These are phyloP conservation scores for Tarsius wallacei DNA, from an alignment of 2,797 vertebrate genomes.

Conservation along the genomic window DNA sequence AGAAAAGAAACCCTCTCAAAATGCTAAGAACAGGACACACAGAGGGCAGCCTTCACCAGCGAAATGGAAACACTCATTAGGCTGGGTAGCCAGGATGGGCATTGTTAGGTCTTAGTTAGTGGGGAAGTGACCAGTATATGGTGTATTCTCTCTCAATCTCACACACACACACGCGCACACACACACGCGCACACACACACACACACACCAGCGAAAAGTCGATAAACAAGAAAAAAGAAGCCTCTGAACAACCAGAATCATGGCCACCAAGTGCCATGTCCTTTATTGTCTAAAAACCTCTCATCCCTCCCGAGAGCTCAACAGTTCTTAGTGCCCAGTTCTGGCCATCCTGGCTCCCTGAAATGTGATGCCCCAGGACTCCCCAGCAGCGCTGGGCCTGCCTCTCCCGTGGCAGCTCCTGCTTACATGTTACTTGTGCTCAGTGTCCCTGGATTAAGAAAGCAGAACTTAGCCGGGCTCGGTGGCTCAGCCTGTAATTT, in stretches of 20 bases:
- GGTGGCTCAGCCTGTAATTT: too few species aligned
- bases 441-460: not conserved
- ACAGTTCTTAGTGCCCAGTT: not conserved
- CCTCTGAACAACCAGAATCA: not conserved
- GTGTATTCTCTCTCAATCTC: not conserved
- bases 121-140: not conserved
- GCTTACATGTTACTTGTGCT: not conserved
- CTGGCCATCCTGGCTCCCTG: not conserved
- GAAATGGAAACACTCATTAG: accelerated
- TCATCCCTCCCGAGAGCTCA: accelerated
- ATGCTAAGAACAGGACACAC: not conserved
- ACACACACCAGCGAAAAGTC: not conserved
- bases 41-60: not conserved
- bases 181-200: not conserved
- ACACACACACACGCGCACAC: not conserved
- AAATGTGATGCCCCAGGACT: not conserved
- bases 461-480: not conserved
- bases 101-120: too few species aligned
- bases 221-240: not conserved
- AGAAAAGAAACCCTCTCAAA: not conserved
- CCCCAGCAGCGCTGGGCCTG: not conserved
- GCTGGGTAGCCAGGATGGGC: accelerated
- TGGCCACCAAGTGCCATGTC: not conserved
- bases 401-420: accelerated
- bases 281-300: not conserved